Evolutionary conservation across 2,113 vertebrate genomes (phyloP).

Genomic region (Nibea coibor): DNA sequence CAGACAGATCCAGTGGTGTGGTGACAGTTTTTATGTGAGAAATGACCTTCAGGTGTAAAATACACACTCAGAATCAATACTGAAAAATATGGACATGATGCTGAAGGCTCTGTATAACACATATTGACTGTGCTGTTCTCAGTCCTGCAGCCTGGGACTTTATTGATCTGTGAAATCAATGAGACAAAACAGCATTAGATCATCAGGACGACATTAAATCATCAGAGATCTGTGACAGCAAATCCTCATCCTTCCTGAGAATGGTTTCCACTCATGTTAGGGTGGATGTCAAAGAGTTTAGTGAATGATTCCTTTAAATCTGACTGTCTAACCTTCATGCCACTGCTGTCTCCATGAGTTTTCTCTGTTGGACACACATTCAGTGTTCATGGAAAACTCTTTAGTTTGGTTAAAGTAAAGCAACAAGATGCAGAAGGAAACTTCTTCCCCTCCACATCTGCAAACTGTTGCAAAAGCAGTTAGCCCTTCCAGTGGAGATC

Average conservation of each 20-base stretch:
- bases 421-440: no score
- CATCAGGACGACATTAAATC: not conserved
- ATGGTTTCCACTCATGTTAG: no score
- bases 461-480: no score
- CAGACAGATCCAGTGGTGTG: not conserved
- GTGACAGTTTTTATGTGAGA: not conserved
- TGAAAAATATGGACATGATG: not conserved
- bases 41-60: not conserved
- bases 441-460: no score
- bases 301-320: not conserved
- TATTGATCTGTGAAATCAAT: conserved; percentile 41
- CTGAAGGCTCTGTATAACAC: not conserved
- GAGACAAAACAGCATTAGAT: not conserved
- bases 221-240: no score
- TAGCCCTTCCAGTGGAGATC: no score
- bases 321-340: no score
- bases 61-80: conserved; percentile 21
- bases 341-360: no score
- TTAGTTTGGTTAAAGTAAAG: no score
- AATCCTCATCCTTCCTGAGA: not conserved
- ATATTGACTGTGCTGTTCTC: conserved; percentile 24
- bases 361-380: no score
- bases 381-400: no score
- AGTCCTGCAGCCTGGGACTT: conserved; percentile 18
- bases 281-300: not conserved